Percentiles rank a stretch among this genome's conserved stretches.
phyloP scores from a whole-genome alignment of 2,113 vertebrate species.

The Ailuropoda melanoleuca region DNA sequence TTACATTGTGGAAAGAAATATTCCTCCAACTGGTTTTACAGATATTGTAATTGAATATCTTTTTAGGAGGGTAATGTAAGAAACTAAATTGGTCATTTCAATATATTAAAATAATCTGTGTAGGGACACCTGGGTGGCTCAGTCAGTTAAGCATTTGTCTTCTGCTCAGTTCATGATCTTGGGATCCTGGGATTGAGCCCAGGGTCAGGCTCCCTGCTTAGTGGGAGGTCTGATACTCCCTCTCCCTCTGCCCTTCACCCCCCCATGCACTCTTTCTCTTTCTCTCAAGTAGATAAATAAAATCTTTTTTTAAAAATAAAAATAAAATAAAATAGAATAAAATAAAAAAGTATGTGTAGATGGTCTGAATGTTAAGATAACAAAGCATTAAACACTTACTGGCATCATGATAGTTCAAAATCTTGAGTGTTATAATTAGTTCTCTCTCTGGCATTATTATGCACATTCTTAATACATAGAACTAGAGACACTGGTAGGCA shows the following conservation, averaged over 20 bases:
- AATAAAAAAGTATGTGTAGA: neutral
- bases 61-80: neutral
- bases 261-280: neutral
- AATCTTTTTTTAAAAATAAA: neutral
- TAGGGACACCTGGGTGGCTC: neutral
- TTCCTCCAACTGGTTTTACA: neutral
- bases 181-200: neutral
- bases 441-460: neutral
- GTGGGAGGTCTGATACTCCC: neutral
- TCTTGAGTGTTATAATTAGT: neutral
- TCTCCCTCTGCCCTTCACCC: neutral
- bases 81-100: neutral
- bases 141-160: neutral
- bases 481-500: neutral
- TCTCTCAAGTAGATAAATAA: neutral
- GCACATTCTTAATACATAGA: neutral
- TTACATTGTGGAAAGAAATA: neutral
- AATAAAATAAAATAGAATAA: neutral
- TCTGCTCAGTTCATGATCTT: neutral
- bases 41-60: slow-evolving; percentile 11
- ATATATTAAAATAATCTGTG: neutral
- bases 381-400: neutral
- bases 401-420: neutral
- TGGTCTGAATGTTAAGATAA: slow-evolving; percentile 17
- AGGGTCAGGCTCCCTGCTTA: neutral